These are phyloP conservation scores for Acrocera orbiculus DNA, from an alignment of 2,888 invertebrate genomes.

Conservation along the genomic window DNA sequence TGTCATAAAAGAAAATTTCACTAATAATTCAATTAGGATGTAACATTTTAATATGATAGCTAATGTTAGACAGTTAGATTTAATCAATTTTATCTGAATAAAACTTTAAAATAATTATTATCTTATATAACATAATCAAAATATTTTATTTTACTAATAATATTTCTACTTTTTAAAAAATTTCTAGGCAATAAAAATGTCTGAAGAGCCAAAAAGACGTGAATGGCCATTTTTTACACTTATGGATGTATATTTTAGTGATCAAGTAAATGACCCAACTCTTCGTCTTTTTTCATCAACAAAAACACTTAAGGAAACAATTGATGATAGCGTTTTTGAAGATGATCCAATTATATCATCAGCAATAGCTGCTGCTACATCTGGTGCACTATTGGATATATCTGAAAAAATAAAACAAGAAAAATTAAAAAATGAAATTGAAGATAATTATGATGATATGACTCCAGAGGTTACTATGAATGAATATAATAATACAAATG, in stretches of 20 bases:
- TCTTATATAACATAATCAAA: too few relatives aligned
- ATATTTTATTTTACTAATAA: too few relatives aligned
- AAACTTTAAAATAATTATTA: too few relatives aligned
- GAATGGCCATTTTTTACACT: constrained; percentile 32
- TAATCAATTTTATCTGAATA: too few relatives aligned
- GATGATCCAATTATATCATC: constrained; percentile 32
- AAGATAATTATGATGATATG: constrained; percentile 8
- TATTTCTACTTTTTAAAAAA: too few relatives aligned
- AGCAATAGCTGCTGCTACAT: constrained; percentile 30
- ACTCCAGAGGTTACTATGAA: constrained; percentile 7
- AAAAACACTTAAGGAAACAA: constrained; percentile 30
- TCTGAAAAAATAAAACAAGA: constrained; percentile 25
- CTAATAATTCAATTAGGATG: too few relatives aligned
- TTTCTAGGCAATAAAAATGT: constrained; percentile 30
- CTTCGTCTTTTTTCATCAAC: constrained; percentile 31
- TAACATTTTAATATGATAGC: too few relatives aligned
- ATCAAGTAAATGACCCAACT: constrained; percentile 33
- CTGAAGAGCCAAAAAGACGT: constrained; percentile 31
- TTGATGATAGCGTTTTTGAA: constrained; percentile 31
- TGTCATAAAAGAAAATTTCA: too few relatives aligned
- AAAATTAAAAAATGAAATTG: constrained; percentile 17
- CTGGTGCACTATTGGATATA: constrained; percentile 31
- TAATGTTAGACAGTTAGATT: too few relatives aligned
- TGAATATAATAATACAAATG: constrained; percentile 5
- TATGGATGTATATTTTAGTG: constrained; percentile 33